Evolutionary conservation across 2,797 vertebrate genomes (phyloP), one percentile per base, ranked within the genome.

Genomic region (Phaenicophaeus curvirostris): DNA sequence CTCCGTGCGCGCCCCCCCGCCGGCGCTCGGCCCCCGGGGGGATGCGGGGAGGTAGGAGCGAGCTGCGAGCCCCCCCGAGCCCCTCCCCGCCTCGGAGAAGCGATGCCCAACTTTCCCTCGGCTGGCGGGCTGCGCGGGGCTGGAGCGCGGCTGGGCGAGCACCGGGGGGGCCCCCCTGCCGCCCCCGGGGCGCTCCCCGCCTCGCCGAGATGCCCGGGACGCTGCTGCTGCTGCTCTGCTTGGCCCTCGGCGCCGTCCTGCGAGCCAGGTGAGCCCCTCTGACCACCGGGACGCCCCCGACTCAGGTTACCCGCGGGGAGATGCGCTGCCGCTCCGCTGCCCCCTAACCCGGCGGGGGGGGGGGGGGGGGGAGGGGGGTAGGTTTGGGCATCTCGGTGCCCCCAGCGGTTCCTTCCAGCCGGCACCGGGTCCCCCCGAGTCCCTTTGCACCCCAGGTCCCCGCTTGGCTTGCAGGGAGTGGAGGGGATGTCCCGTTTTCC

Each of bases 201-300:
- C 46, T 93, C 75, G 80, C 80, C 65, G 94, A 87, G 85, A 93
- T 95, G 94, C 77, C 74, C 82, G 46, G 86, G 66, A 75, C 86
- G 65, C 55, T 95, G 82, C 85, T 95, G 89, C 91, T 95, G 89
- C 91, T 95, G 89, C 89, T 95, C 90, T 95, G 87, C 89, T 67
- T 95, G 84, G 90, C 90, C 92, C 89, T 94, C 67, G 94, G 92
- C 79, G 78, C 83, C 55, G 75, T 77, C 71, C 92, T 87, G 75
- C 94, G 66, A 6, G 62, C 89, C 92, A 95, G 95, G 93, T 91
- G 83, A 93, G 93, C 11, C 8, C 30, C 30, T 11, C 12, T 20
- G 19, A 14, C 20, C 3, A 8, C 7, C 50, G 65, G 62, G 73
- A 42, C 15, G 14, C 44, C 68, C 30, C 9, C 5, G 61, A 79